Conservation (phyloP, 2,797 vertebrate genomes). For the Lagorchestes hirsutus region DNA sequence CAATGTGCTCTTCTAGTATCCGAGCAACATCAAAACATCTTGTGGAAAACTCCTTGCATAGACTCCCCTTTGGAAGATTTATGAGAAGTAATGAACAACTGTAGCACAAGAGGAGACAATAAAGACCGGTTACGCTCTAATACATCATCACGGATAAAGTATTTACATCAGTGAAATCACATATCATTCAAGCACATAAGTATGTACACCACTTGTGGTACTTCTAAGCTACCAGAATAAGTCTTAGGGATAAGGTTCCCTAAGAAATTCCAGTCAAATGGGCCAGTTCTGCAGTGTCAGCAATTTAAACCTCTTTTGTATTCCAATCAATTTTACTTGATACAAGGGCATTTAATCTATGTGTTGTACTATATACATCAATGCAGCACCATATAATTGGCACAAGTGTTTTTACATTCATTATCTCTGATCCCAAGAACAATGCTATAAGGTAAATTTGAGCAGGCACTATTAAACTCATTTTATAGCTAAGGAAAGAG, state of each 20-base stretch:
- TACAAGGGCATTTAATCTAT: background rate
- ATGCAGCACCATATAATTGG: background rate
- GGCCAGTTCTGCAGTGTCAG: background rate
- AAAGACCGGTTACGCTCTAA: background rate
- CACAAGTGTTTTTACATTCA: background rate
- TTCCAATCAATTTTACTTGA: background rate
- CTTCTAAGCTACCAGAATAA: background rate
- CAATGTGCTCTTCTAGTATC: background rate
- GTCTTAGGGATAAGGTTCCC: background rate
- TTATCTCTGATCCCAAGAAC: background rate
- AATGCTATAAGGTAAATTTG: background rate
- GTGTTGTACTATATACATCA: background rate
- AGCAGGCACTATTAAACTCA: background rate
- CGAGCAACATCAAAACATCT: background rate
- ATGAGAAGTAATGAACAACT: background rate
- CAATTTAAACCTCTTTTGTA: background rate
- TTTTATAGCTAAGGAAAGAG: background rate
- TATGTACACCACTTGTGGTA: background rate
- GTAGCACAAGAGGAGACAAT: background rate
- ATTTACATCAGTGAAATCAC: background rate
- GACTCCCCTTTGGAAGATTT: background rate
- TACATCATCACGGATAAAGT: background rate
- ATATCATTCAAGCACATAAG: background rate
- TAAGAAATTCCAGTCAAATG: background rate
- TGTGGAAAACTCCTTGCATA: background rate